Conservation (phyloP, 2,888 invertebrate species). For the Troglohyphantes excavatus region DNA sequence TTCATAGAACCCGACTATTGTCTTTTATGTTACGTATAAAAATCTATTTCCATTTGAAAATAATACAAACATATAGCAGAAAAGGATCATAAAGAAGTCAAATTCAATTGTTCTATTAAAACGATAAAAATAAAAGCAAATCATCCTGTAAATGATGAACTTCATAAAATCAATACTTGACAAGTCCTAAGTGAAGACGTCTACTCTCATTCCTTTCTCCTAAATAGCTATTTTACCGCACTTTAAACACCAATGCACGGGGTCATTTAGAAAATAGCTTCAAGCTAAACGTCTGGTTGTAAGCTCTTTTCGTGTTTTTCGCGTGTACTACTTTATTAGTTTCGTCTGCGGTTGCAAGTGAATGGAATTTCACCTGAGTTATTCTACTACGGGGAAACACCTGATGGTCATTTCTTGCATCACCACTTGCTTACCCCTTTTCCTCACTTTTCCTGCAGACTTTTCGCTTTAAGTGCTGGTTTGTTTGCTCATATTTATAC, state of each 20-base stretch:
- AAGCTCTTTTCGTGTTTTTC: constrained; percentile 9
- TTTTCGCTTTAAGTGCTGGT: not conserved
- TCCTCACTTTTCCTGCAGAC: not conserved
- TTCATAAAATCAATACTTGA: not conserved
- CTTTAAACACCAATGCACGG: not conserved
- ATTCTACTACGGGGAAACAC: constrained; percentile 14
- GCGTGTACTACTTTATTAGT: constrained; percentile 8
- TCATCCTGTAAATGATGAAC: not conserved
- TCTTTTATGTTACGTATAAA: too few relatives aligned
- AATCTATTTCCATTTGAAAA: too few relatives aligned
- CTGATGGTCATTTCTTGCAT: not conserved
- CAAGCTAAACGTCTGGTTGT: constrained; percentile 53
- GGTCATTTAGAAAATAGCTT: constrained; percentile 32
- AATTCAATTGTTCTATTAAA: too few relatives aligned
- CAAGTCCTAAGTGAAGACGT: not conserved
- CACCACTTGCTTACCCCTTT: not conserved
- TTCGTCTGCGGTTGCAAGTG: constrained; percentile 39
- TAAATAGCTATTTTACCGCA: not conserved
- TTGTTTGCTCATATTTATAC: constrained; percentile 10
- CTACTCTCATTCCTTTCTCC: not conserved
- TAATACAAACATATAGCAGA: too few relatives aligned
- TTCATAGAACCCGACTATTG: too few relatives aligned
- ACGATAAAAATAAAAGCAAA: too few relatives aligned
- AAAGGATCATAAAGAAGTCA: too few relatives aligned
- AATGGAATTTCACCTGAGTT: constrained; percentile 43